Percentiles rank a stretch among this genome's conserved stretches.
Conservation (phyloP, 2,888 invertebrate genomes). For the Eupithecia tripunctaria region DNA sequence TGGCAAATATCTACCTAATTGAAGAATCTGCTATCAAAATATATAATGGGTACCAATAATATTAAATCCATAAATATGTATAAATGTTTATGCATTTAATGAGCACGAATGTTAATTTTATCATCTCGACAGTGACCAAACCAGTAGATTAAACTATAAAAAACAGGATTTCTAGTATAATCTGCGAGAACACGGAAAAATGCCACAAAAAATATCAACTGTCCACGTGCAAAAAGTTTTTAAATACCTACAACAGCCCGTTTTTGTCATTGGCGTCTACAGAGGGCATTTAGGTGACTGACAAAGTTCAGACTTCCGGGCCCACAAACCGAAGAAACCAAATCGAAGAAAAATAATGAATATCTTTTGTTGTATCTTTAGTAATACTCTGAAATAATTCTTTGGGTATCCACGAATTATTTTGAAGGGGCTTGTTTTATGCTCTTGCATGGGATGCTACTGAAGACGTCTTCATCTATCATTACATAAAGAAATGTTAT, state of each 20-base stretch:
- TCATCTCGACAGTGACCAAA: constrained; percentile 40
- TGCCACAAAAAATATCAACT: constrained; percentile 64
- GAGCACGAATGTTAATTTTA: constrained; percentile 11
- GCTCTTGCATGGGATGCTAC: background rate
- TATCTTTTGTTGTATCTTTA: background rate
- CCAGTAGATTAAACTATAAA: constrained; percentile 49
- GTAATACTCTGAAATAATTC: background rate
- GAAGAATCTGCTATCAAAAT: background rate
- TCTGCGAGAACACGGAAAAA: constrained; percentile 61
- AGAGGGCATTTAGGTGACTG: constrained; percentile 34
- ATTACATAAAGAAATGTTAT: too few relatives aligned
- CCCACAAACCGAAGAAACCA: constrained; percentile 2
- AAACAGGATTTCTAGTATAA: constrained; percentile 72
- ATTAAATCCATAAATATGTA: background rate
- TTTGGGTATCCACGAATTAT: background rate
- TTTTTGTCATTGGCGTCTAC: constrained; percentile 32
- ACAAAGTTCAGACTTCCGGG: constrained; percentile 32
- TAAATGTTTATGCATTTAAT: constrained; percentile 8
- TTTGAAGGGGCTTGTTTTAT: background rate
- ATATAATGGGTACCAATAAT: background rate
- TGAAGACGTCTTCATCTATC: background rate
- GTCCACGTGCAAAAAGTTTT: constrained; percentile 52
- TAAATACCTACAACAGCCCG: constrained; percentile 18
- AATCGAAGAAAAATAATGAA: background rate
- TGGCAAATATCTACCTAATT: background rate